Conservation (phyloP, 2,888 invertebrate genomes). For the Halictus quadricinctus region DNA sequence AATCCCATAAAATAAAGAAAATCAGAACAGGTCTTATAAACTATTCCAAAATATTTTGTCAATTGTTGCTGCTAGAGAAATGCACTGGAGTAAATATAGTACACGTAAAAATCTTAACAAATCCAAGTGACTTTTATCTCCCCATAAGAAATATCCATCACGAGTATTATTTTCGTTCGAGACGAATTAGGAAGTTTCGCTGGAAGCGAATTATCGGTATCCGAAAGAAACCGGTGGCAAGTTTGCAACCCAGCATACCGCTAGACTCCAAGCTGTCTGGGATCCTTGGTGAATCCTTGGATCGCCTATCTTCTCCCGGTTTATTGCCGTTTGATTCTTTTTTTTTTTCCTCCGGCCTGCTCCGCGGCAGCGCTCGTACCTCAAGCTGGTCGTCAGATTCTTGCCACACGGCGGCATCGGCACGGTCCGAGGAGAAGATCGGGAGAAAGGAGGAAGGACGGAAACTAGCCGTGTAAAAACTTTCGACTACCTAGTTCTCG, state of each 20-base stretch:
- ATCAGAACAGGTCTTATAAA: too few species aligned
- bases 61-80: too few species aligned
- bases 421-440: constrained; percentile 38
- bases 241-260: constrained; percentile 51
- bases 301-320: constrained; percentile 70
- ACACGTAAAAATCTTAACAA: too few species aligned
- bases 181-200: constrained; percentile 32
- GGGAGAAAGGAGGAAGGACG: constrained; percentile 52
- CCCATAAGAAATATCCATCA: not conserved
- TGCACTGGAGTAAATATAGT: too few species aligned
- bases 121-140: too few species aligned
- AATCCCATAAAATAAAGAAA: too few species aligned
- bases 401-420: constrained; percentile 59
- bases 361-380: constrained; percentile 67
- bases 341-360: constrained; percentile 42
- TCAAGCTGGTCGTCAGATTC: constrained; percentile 64
- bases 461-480: constrained; percentile 69
- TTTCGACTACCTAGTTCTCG: constrained; percentile 74
- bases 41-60: too few species aligned
- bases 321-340: constrained; percentile 66
- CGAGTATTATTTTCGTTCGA: not conserved
- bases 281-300: constrained; percentile 73
- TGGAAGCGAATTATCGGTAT: constrained; percentile 35
- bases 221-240: constrained; percentile 43
- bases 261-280: constrained; percentile 81